A percentile compares a stretch with the other conserved stretches of the same genome.
phyloP scores from a whole-genome alignment of 2,888 invertebrate species.

The Drosophila flavopinicola region DNA sequence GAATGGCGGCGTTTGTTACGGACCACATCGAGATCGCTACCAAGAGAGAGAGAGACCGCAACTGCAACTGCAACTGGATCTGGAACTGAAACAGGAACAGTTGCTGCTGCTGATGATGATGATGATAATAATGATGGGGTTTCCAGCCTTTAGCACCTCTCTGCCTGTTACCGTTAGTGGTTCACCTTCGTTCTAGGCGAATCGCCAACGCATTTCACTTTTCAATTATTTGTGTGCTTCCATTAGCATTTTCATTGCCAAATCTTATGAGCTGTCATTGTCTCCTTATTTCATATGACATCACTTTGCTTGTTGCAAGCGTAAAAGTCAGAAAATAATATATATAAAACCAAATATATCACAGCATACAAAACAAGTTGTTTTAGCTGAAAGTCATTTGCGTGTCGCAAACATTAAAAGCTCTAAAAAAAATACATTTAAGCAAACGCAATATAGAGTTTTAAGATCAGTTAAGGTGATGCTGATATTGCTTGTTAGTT shows the following conservation, averaged over 20 bases:
- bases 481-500: conserved; percentile 8
- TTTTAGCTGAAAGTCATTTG: conserved; percentile 65
- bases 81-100: conserved; percentile 30
- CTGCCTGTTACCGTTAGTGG: background rate
- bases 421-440: conserved; percentile 3
- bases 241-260: conserved; percentile 35
- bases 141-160: background rate
- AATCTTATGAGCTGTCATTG: conserved; percentile 16
- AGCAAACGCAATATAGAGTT: conserved; percentile 35
- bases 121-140: background rate
- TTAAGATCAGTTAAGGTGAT: conserved; percentile 54
- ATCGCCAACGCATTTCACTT: conserved; percentile 58
- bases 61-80: conserved; percentile 12
- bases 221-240: conserved; percentile 20
- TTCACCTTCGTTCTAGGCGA: conserved; percentile 27
- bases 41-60: conserved; percentile 1
- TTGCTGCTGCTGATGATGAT: background rate
- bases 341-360: conserved; percentile 27
- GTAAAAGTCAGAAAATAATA: conserved; percentile 44
- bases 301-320: conserved; percentile 39
- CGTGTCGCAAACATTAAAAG: conserved; percentile 45
- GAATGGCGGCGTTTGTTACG: conserved; percentile 30
- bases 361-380: conserved; percentile 44
- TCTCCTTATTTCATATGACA: conserved; percentile 25
- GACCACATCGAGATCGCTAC: conserved; percentile 38